phyloP scores from a whole-genome alignment of 2,888 invertebrate species.

The Doris montereyensis region DNA sequence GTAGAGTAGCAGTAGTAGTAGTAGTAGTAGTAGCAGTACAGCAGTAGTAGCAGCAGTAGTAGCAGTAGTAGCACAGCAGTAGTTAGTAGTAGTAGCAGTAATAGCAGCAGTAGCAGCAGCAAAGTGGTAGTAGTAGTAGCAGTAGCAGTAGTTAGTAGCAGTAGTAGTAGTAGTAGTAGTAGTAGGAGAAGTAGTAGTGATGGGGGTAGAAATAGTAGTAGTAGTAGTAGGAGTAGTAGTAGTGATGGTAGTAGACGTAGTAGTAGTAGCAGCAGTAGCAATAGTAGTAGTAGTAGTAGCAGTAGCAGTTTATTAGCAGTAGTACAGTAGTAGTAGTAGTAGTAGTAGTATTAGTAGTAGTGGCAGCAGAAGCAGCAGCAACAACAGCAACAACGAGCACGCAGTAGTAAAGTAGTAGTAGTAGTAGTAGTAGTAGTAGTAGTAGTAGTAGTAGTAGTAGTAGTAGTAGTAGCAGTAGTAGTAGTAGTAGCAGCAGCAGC shows the following conservation, averaged over 20 bases:
- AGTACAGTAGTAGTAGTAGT: too few relatives aligned
- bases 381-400: background rate
- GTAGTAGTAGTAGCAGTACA: constrained; percentile 20
- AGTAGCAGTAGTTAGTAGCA: too few relatives aligned
- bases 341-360: constrained; percentile 13
- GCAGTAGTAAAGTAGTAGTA: background rate
- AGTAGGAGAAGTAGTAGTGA: constrained; percentile 6
- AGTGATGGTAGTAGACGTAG: too few relatives aligned
- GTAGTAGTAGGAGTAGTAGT: constrained; percentile 16
- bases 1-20: constrained; percentile 16
- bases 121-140: constrained; percentile 14
- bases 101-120: constrained; percentile 12
- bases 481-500: constrained; percentile 12
- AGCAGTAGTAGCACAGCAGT: background rate
- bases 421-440: constrained; percentile 17
- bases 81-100: constrained; percentile 12
- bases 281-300: background rate
- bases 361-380: constrained; percentile 10
- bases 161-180: constrained; percentile 16
- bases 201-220: constrained; percentile 9
- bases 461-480: constrained; percentile 20
- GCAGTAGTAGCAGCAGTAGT: constrained; percentile 20
- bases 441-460: constrained; percentile 20
- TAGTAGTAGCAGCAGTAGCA: too few relatives aligned
- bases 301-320: background rate